phyloP scores from a whole-genome alignment of 2,113 vertebrate species.

The Bos javanicus region DNA sequence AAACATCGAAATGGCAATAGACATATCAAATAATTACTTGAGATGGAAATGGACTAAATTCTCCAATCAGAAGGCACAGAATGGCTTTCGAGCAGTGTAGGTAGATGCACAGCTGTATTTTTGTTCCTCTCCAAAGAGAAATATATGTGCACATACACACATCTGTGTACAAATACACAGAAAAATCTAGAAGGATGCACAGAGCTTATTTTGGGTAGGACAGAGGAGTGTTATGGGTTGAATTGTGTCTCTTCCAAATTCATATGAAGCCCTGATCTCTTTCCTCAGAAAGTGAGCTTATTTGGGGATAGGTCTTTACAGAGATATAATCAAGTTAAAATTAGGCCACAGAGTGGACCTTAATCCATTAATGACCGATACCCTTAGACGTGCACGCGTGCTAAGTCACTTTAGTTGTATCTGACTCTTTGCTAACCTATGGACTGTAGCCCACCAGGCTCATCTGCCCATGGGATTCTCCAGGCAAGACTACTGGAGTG shows the following conservation, averaged over 20 bases:
- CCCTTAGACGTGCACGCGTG: fast-evolving
- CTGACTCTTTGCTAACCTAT: background rate
- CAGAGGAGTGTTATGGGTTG: background rate
- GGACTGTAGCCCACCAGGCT: background rate
- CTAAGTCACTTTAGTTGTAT: background rate
- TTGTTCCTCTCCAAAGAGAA: background rate
- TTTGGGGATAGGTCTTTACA: background rate
- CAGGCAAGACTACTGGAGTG: background rate
- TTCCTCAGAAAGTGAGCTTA: background rate
- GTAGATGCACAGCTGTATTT: background rate
- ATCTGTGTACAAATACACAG: background rate
- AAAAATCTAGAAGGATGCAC: background rate
- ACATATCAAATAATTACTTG: background rate
- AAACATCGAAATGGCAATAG: background rate
- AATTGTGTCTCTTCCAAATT: background rate
- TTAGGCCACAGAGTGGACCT: background rate
- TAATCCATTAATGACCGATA: background rate
- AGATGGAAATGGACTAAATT: background rate
- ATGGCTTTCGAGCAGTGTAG: background rate
- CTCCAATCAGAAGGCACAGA: background rate
- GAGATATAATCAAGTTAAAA: background rate
- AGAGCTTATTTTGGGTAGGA: background rate
- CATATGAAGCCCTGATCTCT: background rate
- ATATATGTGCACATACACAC: background rate
- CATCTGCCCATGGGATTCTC: background rate